Evolutionary conservation across 2,113 vertebrate species (phyloP).

Genomic region (Dinomys branickii): DNA sequence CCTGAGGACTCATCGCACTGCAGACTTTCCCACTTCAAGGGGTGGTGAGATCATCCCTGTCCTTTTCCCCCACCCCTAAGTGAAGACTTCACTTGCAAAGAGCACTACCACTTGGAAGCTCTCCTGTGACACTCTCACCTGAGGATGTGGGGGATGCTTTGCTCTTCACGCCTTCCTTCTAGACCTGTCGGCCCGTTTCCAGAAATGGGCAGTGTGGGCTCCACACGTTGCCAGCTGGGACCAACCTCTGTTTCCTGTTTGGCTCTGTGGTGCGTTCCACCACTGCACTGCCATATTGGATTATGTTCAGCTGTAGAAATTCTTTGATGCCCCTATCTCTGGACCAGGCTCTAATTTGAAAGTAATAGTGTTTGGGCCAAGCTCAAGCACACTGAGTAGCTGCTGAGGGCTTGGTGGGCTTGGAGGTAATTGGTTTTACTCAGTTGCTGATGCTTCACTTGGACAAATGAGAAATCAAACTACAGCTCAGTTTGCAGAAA

Average conservation of each 20-base stretch:
- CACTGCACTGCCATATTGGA: neutral
- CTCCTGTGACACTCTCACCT: neutral
- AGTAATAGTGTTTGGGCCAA: slow-evolving; percentile 73
- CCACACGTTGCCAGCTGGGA: neutral
- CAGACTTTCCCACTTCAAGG: neutral
- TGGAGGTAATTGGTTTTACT: slow-evolving; percentile 70
- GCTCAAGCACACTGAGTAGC: slow-evolving; percentile 58
- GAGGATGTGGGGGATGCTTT: neutral
- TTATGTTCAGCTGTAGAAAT: slow-evolving; percentile 47
- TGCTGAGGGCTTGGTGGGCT: slow-evolving; percentile 52
- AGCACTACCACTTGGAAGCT: neutral
- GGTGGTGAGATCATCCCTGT: neutral
- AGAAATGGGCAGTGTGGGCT: neutral
- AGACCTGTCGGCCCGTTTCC: fast-evolving
- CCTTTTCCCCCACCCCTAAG: neutral
- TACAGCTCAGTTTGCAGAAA: slow-evolving; percentile 79
- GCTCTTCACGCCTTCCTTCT: fast-evolving
- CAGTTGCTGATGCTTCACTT: slow-evolving; percentile 74
- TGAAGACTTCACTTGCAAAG: neutral
- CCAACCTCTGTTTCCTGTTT: neutral
- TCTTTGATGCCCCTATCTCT: neutral
- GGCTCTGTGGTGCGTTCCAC: neutral
- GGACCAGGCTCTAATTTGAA: slow-evolving; percentile 11
- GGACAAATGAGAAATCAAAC: slow-evolving; percentile 80
- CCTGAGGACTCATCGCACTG: neutral